Evolutionary conservation across 2,797 vertebrate species (phyloP).

Genomic region (Ficedula albicollis): DNA sequence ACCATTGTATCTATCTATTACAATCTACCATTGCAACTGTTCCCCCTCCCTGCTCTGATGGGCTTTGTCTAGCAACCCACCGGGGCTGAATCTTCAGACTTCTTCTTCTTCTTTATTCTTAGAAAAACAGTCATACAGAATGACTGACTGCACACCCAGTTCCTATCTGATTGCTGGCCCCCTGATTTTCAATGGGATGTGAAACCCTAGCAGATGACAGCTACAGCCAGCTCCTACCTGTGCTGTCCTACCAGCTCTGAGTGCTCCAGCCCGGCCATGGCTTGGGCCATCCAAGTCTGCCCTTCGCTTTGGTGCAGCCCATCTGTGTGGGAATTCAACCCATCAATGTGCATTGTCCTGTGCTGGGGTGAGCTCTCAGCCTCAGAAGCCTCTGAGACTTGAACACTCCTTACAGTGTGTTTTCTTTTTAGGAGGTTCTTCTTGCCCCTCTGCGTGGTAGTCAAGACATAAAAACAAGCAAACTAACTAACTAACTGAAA

Average conservation of each 20-base stretch:
- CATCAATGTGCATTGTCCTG: not conserved
- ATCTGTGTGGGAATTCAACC: rapidly evolving
- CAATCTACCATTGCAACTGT: not conserved
- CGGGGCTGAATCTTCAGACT: not conserved
- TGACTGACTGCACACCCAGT: no score
- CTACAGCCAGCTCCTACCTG: not conserved
- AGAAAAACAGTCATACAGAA: not conserved
- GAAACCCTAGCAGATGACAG: not conserved
- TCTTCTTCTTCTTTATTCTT: not conserved
- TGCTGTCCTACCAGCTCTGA: not conserved
- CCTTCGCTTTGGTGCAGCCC: rapidly evolving
- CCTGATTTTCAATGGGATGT: not conserved
- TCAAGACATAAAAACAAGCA: not conserved
- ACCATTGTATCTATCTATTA: not conserved
- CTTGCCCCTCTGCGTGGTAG: not conserved
- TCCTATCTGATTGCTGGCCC: not conserved
- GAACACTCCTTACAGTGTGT: rapidly evolving
- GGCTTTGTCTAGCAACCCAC: not conserved
- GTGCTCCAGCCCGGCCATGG: not conserved
- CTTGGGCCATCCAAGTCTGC: rapidly evolving
- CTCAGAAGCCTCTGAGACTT: not conserved
- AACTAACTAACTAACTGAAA: not conserved
- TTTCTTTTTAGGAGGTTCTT: not conserved
- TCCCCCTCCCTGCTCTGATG: not conserved
- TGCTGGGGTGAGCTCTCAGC: not conserved